A percentile compares a stretch with the other conserved stretches of the same genome.
phyloP scores from a whole-genome alignment of 2,888 invertebrate genomes.

The Cistogaster globosa region DNA sequence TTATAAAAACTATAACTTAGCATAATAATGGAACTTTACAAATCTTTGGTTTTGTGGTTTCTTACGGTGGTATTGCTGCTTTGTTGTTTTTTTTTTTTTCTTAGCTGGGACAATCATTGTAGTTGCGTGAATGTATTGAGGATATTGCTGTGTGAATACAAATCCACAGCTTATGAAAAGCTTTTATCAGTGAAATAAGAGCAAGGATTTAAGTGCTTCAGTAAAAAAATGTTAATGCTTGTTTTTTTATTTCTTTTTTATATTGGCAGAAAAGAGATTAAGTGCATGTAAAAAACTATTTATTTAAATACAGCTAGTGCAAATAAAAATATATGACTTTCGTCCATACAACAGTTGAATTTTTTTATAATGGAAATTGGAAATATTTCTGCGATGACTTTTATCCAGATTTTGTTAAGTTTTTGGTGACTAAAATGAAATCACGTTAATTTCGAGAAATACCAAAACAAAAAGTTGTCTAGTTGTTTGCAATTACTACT shows the following conservation, averaged over 20 bases:
- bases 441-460: too few species aligned
- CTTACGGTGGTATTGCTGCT: constrained; percentile 7
- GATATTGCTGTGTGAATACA: constrained; percentile 16
- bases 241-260: constrained; percentile 51
- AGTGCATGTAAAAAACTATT: neutral
- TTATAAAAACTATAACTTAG: constrained; percentile 40
- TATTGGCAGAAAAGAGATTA: constrained; percentile 39
- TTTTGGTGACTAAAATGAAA: too few species aligned
- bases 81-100: neutral
- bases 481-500: too few species aligned
- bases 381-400: too few species aligned
- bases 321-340: too few species aligned
- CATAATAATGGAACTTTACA: constrained; percentile 43
- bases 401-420: too few species aligned
- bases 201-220: neutral
- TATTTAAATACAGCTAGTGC: neutral
- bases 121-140: neutral
- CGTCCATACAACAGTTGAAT: too few species aligned
- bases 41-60: constrained; percentile 51
- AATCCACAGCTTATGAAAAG: constrained; percentile 32
- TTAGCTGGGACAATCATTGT: neutral
- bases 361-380: too few species aligned
- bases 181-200: constrained; percentile 26
- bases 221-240: constrained; percentile 48
- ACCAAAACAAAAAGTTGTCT: too few species aligned